A percentile compares a stretch with the other conserved stretches of the same genome.
These are phyloP conservation scores for Paraplagusia blochii DNA, from an alignment of 2,113 vertebrate genomes.

Conservation along the genomic window DNA sequence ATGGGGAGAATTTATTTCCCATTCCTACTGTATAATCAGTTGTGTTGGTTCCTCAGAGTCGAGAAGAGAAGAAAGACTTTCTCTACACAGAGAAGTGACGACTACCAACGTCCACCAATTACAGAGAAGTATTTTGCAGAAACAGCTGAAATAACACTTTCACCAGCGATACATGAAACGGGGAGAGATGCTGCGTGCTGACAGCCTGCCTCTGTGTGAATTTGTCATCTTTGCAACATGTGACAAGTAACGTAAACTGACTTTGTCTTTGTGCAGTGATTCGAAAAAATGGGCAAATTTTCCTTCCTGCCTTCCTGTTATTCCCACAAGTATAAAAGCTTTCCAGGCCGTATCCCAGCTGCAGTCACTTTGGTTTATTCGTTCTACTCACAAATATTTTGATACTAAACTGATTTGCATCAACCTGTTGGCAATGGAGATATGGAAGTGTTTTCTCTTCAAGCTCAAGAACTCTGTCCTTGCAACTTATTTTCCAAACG, in stretches of 20 bases:
- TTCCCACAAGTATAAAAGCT: conserved; percentile 3
- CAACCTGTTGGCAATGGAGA: too few relatives aligned
- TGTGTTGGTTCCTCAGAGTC: conserved; percentile 27
- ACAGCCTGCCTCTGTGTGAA: conserved; percentile 13
- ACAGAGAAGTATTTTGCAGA: conserved; percentile 33
- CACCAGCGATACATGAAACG: conserved; percentile 23
- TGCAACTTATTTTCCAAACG: not conserved
- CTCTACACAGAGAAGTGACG: conserved; percentile 10
- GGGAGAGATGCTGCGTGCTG: conserved; percentile 14
- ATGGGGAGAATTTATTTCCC: conserved; percentile 28
- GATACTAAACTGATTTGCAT: too few relatives aligned
- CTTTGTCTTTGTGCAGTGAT: conserved; percentile 30
- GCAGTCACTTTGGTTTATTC: not conserved
- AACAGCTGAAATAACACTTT: conserved; percentile 20
- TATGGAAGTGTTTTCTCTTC: not conserved
- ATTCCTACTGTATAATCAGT: conserved; percentile 21
- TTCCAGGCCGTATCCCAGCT: not conserved
- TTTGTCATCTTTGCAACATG: conserved; percentile 22
- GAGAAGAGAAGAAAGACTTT: conserved; percentile 26
- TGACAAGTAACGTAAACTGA: conserved; percentile 13
- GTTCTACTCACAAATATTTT: too few relatives aligned
- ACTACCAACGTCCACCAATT: conserved; percentile 46
- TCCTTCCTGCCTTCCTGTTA: conserved; percentile 7
- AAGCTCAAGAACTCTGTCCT: too few relatives aligned
- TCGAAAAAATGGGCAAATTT: conserved; percentile 6